Evolutionary conservation across 1,140 invertebrate genomes (phyloP).

Genomic region (Bombus consobrinus): DNA sequence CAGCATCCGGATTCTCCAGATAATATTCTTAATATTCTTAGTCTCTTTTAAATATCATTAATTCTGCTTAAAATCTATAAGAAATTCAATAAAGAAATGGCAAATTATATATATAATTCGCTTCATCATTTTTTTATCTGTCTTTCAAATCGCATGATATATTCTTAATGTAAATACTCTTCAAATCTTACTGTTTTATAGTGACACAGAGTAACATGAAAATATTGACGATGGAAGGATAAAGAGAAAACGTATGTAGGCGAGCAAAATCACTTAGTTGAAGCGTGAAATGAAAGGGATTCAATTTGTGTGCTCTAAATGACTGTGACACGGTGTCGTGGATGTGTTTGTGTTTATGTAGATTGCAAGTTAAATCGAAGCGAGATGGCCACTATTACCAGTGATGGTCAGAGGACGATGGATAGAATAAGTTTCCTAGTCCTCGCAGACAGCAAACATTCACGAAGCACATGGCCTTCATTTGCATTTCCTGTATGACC

Average conservation of each 20-base stretch:
- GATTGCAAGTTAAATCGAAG: conserved; percentile 19
- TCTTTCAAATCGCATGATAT: neutral
- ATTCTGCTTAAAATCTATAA: too few relatives aligned
- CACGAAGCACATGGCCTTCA: conserved; percentile 29
- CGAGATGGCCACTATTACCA: conserved; percentile 18
- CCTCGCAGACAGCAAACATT: conserved; percentile 49
- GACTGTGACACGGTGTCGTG: neutral
- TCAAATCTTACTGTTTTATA: neutral
- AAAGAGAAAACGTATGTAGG: neutral
- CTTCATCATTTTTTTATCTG: too few relatives aligned
- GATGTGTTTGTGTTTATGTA: conserved; percentile 1
- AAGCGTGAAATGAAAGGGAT: conserved; percentile 3
- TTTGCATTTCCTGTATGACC: conserved; percentile 17
- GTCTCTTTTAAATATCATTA: too few relatives aligned
- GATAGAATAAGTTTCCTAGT: conserved; percentile 8
- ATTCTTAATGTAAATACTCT: neutral
- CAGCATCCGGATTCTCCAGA: too few relatives aligned
- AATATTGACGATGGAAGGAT: neutral
- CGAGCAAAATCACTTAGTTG: neutral
- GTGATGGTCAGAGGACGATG: conserved; percentile 6
- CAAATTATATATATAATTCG: too few relatives aligned
- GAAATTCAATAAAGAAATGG: too few relatives aligned
- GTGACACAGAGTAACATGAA: neutral
- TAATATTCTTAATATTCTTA: too few relatives aligned
- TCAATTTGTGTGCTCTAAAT: conserved; percentile 1